Conservation (phyloP, 2,888 invertebrate genomes). For the Trissolcus brochymenae region DNA sequence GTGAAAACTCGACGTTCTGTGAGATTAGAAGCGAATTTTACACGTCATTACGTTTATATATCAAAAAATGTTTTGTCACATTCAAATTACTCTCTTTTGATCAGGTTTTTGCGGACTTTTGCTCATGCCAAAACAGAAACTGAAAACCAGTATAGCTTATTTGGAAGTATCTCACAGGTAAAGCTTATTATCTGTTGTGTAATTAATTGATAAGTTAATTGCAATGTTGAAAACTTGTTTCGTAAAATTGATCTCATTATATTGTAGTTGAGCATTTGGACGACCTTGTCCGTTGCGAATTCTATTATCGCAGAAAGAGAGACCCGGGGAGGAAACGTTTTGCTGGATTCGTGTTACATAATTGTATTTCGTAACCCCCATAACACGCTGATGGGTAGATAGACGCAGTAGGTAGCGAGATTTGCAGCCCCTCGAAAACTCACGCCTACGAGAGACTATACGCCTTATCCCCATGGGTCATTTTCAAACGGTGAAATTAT, state of each 20-base stretch:
- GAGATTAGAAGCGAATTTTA: slow-evolving; percentile 45
- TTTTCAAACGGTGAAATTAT: slow-evolving; percentile 65
- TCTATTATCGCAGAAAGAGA: slow-evolving; percentile 38
- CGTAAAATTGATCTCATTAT: too few relatives aligned
- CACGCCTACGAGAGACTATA: slow-evolving; percentile 56
- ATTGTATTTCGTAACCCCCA: slow-evolving; percentile 63
- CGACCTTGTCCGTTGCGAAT: slow-evolving; percentile 38
- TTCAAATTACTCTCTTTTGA: slow-evolving; percentile 12
- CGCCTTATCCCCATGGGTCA: slow-evolving; percentile 59
- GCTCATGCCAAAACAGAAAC: too few relatives aligned
- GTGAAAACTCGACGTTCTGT: slow-evolving; percentile 44
- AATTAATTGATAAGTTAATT: too few relatives aligned
- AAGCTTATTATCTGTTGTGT: too few relatives aligned
- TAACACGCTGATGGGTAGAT: slow-evolving; percentile 65
- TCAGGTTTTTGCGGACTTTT: neutral
- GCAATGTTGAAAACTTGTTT: too few relatives aligned
- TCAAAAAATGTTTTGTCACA: slow-evolving; percentile 26
- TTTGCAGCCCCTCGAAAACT: slow-evolving; percentile 55
- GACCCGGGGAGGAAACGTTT: slow-evolving; percentile 62
- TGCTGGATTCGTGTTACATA: slow-evolving; percentile 69
- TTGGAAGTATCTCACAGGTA: too few relatives aligned
- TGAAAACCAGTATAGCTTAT: too few relatives aligned
- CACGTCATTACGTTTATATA: slow-evolving; percentile 46
- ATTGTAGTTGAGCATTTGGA: too few relatives aligned
- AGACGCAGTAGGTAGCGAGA: slow-evolving; percentile 58